Base-by-base conservation (phyloP, 2,888 invertebrate genomes). In the Biston betularia region DNA sequence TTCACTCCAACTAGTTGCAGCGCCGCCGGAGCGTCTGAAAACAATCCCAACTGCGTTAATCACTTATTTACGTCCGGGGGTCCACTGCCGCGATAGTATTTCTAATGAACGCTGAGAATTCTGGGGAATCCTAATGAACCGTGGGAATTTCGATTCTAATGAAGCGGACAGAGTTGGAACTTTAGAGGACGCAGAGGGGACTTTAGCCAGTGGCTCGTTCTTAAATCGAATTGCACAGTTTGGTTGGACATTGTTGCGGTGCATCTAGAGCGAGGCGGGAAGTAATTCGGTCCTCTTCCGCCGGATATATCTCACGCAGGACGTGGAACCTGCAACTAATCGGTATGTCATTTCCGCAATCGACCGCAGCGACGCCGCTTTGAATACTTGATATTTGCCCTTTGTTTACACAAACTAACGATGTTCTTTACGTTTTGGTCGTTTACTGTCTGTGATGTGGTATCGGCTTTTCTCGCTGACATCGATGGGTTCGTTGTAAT, bases 1-100 rank as follows among this genome's bases (percentile, higher is more conserved):
- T 88, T 88, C 79, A 76, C 79, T 79, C 79, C 78, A 79, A 83
- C 84, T 83, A 80, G 85, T 83, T 88, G 90, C 89, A 88, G 80
- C 79, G 80, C 57, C 74, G 77, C 57, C 74, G 77, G 79, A 82
- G 79, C 83, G 85, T 83, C 87, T 87, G 88, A 91, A 91, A 93
- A 93, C 93, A 93, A 93, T 91, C 87, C 87, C 85, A 90, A 90
- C 91, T 90, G 91, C 89, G 89, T 92, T 93, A 92, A 93, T 93
- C 93, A 92, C 92, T 92, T 93, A 93, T 93, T 93, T 92, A 93
- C 89, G 89, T 84, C 87, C 84, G 79, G 82, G 82, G 83, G 89
- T 88, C 89, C 90, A 83, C 84, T 89, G 86, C 83, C 85, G 84
- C 83, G 80, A 78, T 87, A 85, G 88, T 88, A 91, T 88, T 90